Base-by-base conservation (phyloP, 2,797 vertebrate genomes). In the Acipenser ruthenus region DNA sequence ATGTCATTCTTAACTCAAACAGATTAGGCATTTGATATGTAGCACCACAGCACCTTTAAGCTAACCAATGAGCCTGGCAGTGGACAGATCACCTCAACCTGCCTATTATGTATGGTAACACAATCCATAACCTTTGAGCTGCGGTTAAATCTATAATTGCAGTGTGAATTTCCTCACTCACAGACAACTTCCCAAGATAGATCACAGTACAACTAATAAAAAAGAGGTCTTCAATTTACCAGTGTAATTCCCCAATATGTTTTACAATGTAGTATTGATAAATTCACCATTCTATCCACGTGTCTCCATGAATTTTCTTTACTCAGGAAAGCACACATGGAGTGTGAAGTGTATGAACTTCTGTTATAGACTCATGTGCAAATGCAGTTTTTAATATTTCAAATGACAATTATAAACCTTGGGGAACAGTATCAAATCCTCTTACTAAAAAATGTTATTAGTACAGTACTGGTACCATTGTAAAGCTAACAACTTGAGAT, bases 231-330 rank as follows among this genome's bases (percentile, higher is more conserved):
- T 58, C 7, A 71, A 63, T n/a, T 61, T 67, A 47, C 11, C 15
- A 23, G 6, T 59, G 49, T 66, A 74, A 18, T 49, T 53, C 0
- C 0, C 1, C 4, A 10, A 67, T 10, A 65, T 2, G 23, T 69
- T 47, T 61, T 11, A 69, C 13, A 62, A 9, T 63, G 6, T 68
- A 53, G 23, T 59, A 50, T 67, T 72, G 64, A 55, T 13, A 1
- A 0, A 58, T 49, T 66, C 51, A 6, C 79, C 82, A 80, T 79
- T 37, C 60, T 76, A 75, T 75, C 69, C 72, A 53, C 11, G 58
- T 49, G 7, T 23, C 56, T 8, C 9, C 8, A 48, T 50, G 65
- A 59, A 63, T 63, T 67, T 37, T 62, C 64, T 55, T 63, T 60
- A 37, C 12, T 15, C 18, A 15, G 18, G 55, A 18, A 8, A 7